Evolutionary conservation across 2,113 vertebrate species (phyloP).

Genomic region (Neotoma lepida): DNA sequence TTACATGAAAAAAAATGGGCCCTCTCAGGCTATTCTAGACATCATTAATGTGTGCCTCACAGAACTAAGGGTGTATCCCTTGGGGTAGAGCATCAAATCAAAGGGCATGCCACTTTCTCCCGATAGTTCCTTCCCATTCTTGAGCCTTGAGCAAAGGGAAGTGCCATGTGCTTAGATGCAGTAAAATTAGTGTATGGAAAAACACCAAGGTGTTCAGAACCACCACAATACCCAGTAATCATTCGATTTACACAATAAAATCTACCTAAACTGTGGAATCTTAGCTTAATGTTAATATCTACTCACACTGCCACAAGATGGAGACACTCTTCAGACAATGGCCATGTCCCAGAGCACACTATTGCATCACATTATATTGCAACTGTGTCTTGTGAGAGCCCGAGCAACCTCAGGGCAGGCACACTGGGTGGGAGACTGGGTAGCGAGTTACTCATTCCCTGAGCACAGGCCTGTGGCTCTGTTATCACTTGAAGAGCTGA

Average conservation of each 20-base stretch:
- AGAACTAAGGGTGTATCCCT: neutral
- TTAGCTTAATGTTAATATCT: neutral
- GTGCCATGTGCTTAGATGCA: neutral
- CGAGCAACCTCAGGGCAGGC: neutral
- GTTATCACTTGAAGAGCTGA: neutral
- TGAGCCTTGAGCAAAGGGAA: neutral
- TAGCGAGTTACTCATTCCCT: neutral
- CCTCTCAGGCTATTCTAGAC: neutral
- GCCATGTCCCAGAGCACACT: neutral
- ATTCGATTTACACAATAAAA: neutral
- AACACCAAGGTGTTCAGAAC: neutral
- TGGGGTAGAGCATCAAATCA: neutral
- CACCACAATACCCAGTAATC: neutral
- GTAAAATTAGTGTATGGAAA: slow-evolving; percentile 1
- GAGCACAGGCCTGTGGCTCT: neutral
- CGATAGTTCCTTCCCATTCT: neutral
- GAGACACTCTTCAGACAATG: neutral
- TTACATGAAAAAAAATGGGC: neutral
- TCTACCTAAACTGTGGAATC: neutral
- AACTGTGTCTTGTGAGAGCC: neutral
- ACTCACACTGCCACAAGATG: neutral
- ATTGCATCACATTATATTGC: too few relatives aligned
- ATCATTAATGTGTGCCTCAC: neutral
- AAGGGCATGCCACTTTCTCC: neutral
- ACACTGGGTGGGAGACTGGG: accelerated